Base-by-base conservation (phyloP, 1,140 invertebrate genomes). In the Telenomus remus region DNA sequence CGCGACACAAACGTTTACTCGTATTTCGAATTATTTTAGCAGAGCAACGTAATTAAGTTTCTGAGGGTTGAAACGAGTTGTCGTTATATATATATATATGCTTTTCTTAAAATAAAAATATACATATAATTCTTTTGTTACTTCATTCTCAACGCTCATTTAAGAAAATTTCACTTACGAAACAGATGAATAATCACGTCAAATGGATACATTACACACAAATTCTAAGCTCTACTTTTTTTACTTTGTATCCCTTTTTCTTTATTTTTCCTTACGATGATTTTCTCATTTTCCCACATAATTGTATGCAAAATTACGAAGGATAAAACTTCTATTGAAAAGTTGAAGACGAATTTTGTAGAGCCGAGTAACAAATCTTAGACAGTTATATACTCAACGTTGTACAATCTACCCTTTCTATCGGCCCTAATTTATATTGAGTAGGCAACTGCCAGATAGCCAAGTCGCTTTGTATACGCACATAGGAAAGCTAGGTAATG, bases 401-500 rank as follows among this genome's bases (percentile, higher is more conserved):
- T 85, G 79, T 83, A 74, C 85, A 87, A 88, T 88, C 86, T 88
- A 87, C 85, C 85, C 85, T 85, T 85, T 84, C 83, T 84, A 88
- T 87, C 85, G 85, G 81, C 79, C 81, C 84, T 87, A 87, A 87
- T 87, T 87, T 87, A 87, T 87, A 85, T 86, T 84, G 83, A 86
- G 84, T 80, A 84, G 83, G 84, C 80, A 85, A 83, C 80, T 73
- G 80, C 69, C 61, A 80, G 75, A 79, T 83, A 81, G 80, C 80
- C 82, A 72, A 56, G 55, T 73, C 76, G 71, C 42, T 72, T 81
- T 79, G 81, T 81, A 27, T 27, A 60, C 78, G 75, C 69, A 76
- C 66, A 79, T 81, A 85, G 80, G 79, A 85, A 84, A 82, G 82
- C 84, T 82, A 79, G 84, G 84, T 84, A 86, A 86, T 87, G 85